phyloP scores from a whole-genome alignment of 2,888 invertebrate genomes.

The Eugnorisma glareosa region DNA sequence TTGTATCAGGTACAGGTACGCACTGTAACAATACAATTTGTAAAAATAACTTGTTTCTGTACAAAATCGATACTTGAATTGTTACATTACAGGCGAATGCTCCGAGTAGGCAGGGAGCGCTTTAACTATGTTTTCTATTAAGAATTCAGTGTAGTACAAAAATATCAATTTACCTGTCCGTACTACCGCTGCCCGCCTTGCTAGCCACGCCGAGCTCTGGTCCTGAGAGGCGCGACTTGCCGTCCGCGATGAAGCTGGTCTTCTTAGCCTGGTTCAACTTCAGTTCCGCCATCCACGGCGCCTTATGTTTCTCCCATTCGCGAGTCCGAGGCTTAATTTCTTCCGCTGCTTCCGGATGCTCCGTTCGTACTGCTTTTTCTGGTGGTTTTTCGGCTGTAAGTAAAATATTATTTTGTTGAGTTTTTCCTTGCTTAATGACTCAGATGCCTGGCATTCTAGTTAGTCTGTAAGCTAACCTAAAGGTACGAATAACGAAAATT shows the following conservation, averaged over 20 bases:
- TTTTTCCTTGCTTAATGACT: not conserved
- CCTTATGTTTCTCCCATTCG: constrained; percentile 93
- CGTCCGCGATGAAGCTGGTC: constrained; percentile 85
- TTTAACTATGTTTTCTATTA: not conserved
- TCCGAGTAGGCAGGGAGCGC: not conserved
- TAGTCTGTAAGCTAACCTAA: not conserved
- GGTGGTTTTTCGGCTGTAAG: constrained; percentile 69
- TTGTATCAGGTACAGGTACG: not conserved
- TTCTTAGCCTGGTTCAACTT: constrained; percentile 94
- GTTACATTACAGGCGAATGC: not conserved
- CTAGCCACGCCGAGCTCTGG: constrained; percentile 71
- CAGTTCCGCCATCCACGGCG: constrained; percentile 95
- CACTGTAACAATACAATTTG: not conserved
- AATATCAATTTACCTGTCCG: constrained; percentile 78
- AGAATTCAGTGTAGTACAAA: not conserved
- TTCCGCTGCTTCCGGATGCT: constrained; percentile 74
- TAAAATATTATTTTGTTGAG: not conserved
- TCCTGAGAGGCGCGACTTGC: constrained; percentile 76
- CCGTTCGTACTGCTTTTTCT: constrained; percentile 72
- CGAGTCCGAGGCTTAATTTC: constrained; percentile 92
- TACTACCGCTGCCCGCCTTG: constrained; percentile 79
- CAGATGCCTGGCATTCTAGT: not conserved
- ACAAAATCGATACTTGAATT: not conserved
- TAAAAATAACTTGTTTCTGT: not conserved
- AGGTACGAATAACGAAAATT: not conserved